Evolutionary conservation across 2,888 invertebrate species (phyloP), one percentile per base, ranked within the genome.

Genomic region (Entomobrya multifasciata): DNA sequence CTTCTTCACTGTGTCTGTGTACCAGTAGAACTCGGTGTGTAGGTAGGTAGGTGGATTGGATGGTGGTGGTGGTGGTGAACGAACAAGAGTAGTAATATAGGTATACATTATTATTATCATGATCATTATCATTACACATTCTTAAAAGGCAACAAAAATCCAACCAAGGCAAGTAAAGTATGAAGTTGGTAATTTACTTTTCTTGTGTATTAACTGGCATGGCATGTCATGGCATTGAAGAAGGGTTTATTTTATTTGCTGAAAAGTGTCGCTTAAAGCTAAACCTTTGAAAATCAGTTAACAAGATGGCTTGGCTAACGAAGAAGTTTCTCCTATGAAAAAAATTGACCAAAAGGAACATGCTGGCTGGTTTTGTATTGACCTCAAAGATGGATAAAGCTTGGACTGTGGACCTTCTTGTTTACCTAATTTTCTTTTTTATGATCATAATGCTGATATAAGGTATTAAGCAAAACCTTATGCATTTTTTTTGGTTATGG

Each of bases 311-410:
- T 44, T 22, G 44, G 77, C 79, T 79, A 44, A 41, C 67, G 49
- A 79, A 55, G 52, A 70, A 57, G 80, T 55, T 80, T 80, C 70
- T 79, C 67, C 67, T 67, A 67, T 22, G n/a, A n/a, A n/a, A n/a
- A n/a, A 10, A 67, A 79, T 36, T 67, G 67, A 70, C 80, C 67
- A 80, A 44, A 52, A 80, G 49, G 67, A 80, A 67, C 80, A 70
- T 70, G 41, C n/a, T n/a, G n/a, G n/a, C n/a, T n/a, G 70, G 57
- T 55, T 44, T 36, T 55, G 44, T n/a, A n/a, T n/a, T 80, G 80
- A 80, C 80, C 80, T 80, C 55, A 80, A 80, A 80, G 70, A 62
- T 27, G 57, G n/a, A 49, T 44, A 44, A 41, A 36, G 36, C 36
- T 22, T 25, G 22, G 10, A 65, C 30, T 30, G 36, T 67, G 67